These are phyloP conservation scores for Smutsia temminckii DNA, from an alignment of 2,797 vertebrate genomes.

Conservation along the genomic window DNA sequence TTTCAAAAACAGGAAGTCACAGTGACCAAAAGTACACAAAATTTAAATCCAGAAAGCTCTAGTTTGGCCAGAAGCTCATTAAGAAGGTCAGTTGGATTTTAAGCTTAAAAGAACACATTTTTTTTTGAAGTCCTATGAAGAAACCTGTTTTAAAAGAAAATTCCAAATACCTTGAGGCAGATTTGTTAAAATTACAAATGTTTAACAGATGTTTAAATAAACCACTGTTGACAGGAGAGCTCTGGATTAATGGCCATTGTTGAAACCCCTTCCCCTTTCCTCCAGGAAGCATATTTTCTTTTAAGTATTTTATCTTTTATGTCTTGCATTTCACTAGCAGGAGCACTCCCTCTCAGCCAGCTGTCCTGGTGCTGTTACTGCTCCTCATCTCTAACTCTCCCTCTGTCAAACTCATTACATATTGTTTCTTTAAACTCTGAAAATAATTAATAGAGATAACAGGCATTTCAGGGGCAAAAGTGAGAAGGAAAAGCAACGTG, in stretches of 20 bases:
- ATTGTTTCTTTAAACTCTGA: slow-evolving; percentile 70
- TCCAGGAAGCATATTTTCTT: slow-evolving; percentile 50
- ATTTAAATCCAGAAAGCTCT: slow-evolving; percentile 54
- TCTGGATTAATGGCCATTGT: slow-evolving; percentile 53
- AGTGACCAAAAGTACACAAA: slow-evolving; percentile 47
- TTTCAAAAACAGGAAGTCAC: slow-evolving; percentile 55
- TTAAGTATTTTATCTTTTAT: slow-evolving; percentile 70
- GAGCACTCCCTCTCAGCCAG: slow-evolving; percentile 67
- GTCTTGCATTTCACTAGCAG: slow-evolving; percentile 56
- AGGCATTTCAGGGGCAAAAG: slow-evolving; percentile 66
- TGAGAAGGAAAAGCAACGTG: slow-evolving; percentile 63
- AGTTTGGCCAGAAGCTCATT: slow-evolving; percentile 51
- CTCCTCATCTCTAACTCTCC: slow-evolving; percentile 55
- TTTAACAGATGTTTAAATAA: slow-evolving; percentile 71
- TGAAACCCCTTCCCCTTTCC: slow-evolving; percentile 37
- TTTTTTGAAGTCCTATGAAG: slow-evolving; percentile 33
- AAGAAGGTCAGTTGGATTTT: slow-evolving; percentile 6
- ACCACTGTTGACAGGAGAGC: slow-evolving; percentile 45
- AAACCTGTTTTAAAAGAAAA: slow-evolving; percentile 61
- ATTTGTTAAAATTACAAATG: slow-evolving; percentile 68
- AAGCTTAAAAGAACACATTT: slow-evolving; percentile 46
- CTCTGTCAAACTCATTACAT: slow-evolving; percentile 45
- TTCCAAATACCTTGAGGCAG: slow-evolving; percentile 40
- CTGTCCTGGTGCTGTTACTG: slow-evolving; percentile 62
- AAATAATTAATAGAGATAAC: slow-evolving; percentile 73